Evolutionary conservation across 1,140 invertebrate genomes (phyloP).

Genomic region (Metopolophium dirhodum): DNA sequence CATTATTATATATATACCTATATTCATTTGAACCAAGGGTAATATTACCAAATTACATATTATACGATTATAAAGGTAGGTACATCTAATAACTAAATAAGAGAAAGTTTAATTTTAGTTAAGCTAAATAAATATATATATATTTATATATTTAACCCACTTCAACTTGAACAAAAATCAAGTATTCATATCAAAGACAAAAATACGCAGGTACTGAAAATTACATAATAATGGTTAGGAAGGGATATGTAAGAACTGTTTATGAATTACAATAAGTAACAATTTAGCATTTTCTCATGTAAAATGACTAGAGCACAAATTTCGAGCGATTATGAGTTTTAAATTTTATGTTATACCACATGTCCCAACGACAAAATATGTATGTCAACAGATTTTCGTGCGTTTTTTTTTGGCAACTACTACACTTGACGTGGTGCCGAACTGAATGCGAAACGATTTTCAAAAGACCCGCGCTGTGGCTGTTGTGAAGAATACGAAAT

Average conservation of each 20-base stretch:
- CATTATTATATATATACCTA: not conserved
- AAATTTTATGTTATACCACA: not conserved
- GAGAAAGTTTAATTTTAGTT: constrained; percentile 25
- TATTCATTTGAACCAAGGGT: not conserved
- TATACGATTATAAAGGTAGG: not conserved
- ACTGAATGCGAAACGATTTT: constrained; percentile 47
- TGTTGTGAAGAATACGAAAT: constrained; percentile 26
- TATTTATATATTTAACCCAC: not conserved
- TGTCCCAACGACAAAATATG: not conserved
- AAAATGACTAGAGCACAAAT: not conserved
- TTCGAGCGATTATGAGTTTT: not conserved
- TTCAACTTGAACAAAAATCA: constrained; percentile 6
- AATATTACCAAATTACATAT: not conserved
- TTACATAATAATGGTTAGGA: not conserved
- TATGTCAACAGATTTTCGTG: not conserved
- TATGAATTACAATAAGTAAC: constrained; percentile 13
- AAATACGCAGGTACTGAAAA: not conserved
- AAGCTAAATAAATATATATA: not conserved
- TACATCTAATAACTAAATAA: not conserved
- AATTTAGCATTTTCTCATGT: not conserved
- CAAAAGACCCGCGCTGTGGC: not conserved
- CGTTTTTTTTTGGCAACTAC: not conserved
- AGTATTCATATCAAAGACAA: constrained; percentile 1
- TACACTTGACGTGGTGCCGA: not conserved
- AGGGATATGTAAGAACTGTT: not conserved